These are phyloP conservation scores for Tholera decimalis DNA, from an alignment of 2,888 invertebrate species.

Conservation along the genomic window DNA sequence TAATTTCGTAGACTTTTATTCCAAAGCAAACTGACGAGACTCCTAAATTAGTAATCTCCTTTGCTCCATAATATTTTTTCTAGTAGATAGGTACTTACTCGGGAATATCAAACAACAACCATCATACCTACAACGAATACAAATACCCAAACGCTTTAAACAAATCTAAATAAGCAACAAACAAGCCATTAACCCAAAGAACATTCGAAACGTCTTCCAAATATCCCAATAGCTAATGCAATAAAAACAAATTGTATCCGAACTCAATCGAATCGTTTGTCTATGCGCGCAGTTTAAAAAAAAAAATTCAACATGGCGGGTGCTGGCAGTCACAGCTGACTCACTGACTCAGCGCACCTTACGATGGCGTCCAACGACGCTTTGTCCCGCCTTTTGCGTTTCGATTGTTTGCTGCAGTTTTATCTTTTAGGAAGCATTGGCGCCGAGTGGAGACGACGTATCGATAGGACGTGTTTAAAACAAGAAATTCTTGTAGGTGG, in stretches of 20 bases:
- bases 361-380: constrained; percentile 71
- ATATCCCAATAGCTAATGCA: constrained; percentile 60
- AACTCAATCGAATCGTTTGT: constrained; percentile 75
- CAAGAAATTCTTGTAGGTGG: constrained; percentile 43
- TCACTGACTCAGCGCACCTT: constrained; percentile 88
- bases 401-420: constrained; percentile 71
- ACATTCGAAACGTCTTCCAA: constrained; percentile 56
- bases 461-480: constrained; percentile 56
- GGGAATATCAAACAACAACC: constrained; percentile 5
- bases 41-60: background rate
- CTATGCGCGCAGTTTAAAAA: constrained; percentile 80
- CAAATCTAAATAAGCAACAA: constrained; percentile 43
- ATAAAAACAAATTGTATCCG: constrained; percentile 73
- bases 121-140: background rate
- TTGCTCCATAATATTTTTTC: too few species aligned
- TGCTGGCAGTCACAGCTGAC: constrained; percentile 83
- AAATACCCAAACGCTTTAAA: constrained; percentile 20
- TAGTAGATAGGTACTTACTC: too few species aligned
- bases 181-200: constrained; percentile 48
- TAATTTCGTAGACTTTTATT: background rate
- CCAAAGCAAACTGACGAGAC: background rate
- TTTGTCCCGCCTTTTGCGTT: constrained; percentile 74
- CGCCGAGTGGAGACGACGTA: constrained; percentile 53
- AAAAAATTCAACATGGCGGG: constrained; percentile 83
- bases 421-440: constrained; percentile 69